Evolutionary conservation across 2,888 invertebrate species (phyloP), one percentile per base, ranked within the genome.

Genomic region (Tetramorium bicarinatum): DNA sequence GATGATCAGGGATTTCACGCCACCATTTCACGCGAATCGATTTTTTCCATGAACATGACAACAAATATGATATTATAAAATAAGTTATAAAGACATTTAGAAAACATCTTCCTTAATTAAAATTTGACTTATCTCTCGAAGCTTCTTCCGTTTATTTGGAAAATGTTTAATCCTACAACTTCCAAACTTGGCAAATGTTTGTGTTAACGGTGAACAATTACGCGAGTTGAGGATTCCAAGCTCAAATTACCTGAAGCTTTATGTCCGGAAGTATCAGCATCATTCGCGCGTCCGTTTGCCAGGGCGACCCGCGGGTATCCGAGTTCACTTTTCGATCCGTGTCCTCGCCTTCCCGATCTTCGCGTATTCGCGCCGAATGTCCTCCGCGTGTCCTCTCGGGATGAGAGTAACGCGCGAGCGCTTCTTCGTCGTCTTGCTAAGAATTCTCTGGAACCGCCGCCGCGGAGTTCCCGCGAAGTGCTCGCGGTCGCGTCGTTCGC

Each of bases 181-280:
- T 29, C 18, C 11, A 61, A 29, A 47, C 6, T 47, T 44, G 13
- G 13, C 18, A 54, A 41, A 21, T 9, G 44, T 11, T 2, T 29
- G 8, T 25, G 8, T 49, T 29, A 74, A 62, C n/a, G 29, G 25
- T 44, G 34, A 64, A 54, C 56, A 34, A 8, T 74, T n/a, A 4
- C 29, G 41, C 44, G 56, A 38, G n/a, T 41, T 34, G 7, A 9
- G 52, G 8, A 34, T 34, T 34, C 29, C 11, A 21, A 52, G 7
- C 18, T 52, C 3, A 7, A 54, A 54, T 54, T 94, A 95, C 95
- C 95, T 95, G 95, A 18, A 95, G 91, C 83, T 93, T 94, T 71
- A 95, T 94, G 85, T 95, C 94, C 86, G 95, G 95, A 83, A 95
- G 93, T 83, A 95, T 95, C 89, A 95, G 91, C 95, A 95, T 95